Evolutionary conservation across 2,797 vertebrate genomes (phyloP), one percentile per base, ranked within the genome.

Genomic region (Pterois miles): DNA sequence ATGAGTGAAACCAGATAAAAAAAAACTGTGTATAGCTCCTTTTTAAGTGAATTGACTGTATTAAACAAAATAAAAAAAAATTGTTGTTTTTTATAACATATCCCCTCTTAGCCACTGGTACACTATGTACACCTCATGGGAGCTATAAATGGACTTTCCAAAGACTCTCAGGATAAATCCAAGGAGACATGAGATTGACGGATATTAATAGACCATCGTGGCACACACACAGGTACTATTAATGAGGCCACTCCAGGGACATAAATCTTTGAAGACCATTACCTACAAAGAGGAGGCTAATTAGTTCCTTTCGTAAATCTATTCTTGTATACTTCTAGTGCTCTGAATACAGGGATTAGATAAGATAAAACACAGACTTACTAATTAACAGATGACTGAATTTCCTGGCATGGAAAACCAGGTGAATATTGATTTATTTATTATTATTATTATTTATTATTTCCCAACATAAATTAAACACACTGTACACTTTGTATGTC

Each of bases 201-300:
- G 69, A 74, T 84, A 88, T 85, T 82, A 83, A 86, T 84, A 88
- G 80, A 73, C 29, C 46, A 20, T 70, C 46, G 38, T 11, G 4
- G 22, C 53, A 25, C 48, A 58, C 78, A 22, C 60, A 60, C 71
- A 88, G 84, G 86, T 89, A 36, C 48, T 34, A 34, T 71, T 80
- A 88, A 87, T 65, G 65, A 87, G 80, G 81, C 62, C 79, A 69
- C 74, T 68, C 62, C 34, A 52, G 71, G 80, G 66, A 84, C 77
- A 80, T 78, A 7, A 63, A 76, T 85, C 80, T 89, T 68, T 53
- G 33, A 83, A 79, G 76, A 74, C 12, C 20, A 33, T 72, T 65
- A 43, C 29, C 43, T 75, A 43, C 80, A 77, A 87, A 36, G 4
- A 76, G 36, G 72, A 63, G n/a, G 33, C 63, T 88, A 86, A 88